A percentile compares a stretch with the other conserved stretches of the same genome.
Evolutionary conservation across 2,113 vertebrate genomes (phyloP).

Genomic region (Formicarius rufipectus): DNA sequence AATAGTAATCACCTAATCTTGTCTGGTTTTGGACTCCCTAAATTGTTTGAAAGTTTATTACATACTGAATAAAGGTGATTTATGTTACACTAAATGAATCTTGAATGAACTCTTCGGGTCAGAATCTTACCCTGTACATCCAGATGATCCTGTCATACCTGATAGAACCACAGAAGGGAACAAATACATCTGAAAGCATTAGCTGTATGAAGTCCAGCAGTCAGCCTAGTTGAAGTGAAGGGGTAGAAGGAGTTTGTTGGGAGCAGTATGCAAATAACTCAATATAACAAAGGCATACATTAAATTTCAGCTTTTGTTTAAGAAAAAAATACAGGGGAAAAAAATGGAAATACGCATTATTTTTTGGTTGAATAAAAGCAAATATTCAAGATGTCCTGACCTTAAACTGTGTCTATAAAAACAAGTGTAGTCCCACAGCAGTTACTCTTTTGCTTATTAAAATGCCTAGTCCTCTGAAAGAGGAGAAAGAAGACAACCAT

Average conservation of each 20-base stretch:
- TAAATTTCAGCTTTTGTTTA: neutral
- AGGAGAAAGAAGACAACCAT: neutral
- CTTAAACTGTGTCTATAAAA: neutral
- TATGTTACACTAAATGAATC: neutral
- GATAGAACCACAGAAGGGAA: neutral
- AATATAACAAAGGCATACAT: neutral
- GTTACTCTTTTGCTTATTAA: neutral
- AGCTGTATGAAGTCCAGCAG: neutral
- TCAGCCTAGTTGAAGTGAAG: neutral
- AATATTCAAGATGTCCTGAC: neutral
- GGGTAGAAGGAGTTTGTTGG: neutral
- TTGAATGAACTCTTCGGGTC: neutral
- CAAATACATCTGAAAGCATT: neutral
- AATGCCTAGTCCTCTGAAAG: neutral
- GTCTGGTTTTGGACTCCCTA: neutral
- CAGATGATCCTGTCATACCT: neutral
- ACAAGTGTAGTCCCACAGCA: neutral
- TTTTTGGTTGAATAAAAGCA: neutral
- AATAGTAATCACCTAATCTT: neutral
- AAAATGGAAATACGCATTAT: neutral
- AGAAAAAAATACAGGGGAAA: fast-evolving
- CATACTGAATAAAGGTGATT: neutral
- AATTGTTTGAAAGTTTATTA: neutral
- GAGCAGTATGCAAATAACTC: neutral
- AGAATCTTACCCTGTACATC: neutral